A percentile compares a stretch with the other conserved stretches of the same genome.
Conservation (phyloP, 2,888 invertebrate species). For the Cyrtodaria siliqua region DNA sequence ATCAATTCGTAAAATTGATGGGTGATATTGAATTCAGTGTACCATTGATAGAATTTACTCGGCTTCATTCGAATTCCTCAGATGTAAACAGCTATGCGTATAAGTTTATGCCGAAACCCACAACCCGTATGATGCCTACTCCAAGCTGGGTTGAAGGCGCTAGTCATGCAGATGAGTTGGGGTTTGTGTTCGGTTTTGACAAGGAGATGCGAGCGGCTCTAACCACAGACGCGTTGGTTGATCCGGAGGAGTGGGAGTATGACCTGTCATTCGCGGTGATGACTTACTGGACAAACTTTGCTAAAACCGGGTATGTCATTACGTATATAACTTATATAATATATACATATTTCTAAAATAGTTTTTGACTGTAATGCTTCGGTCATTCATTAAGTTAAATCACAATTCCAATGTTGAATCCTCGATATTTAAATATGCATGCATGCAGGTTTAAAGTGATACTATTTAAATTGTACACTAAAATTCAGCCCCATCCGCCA, state of each 20-base stretch:
- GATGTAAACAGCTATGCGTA: slow-evolving; percentile 16
- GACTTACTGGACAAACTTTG: slow-evolving; percentile 27
- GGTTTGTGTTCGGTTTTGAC: slow-evolving; percentile 17
- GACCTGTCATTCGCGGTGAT: slow-evolving; percentile 7
- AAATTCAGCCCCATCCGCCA: too few species aligned
- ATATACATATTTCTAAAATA: too few species aligned
- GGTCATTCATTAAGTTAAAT: too few species aligned
- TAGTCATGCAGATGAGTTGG: slow-evolving; percentile 18
- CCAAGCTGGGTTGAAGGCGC: slow-evolving; percentile 19
- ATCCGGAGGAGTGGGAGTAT: slow-evolving; percentile 9
- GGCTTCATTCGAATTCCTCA: slow-evolving; percentile 18
- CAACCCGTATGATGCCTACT: background rate
- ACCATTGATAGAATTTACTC: background rate
- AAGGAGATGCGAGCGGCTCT: background rate
- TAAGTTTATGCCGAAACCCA: slow-evolving; percentile 12
- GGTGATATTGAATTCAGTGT: slow-evolving; percentile 8
- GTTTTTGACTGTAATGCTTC: too few species aligned
- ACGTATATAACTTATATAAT: too few species aligned
- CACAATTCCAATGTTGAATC: too few species aligned
- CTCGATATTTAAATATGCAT: too few species aligned
- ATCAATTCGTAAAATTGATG: slow-evolving; percentile 11
- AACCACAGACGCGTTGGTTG: background rate
- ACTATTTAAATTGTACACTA: too few species aligned
- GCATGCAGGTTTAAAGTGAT: too few species aligned
- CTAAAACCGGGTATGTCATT: slow-evolving; percentile 21